Conservation (phyloP, 1,140 invertebrate species). For the Thrips palmi region DNA sequence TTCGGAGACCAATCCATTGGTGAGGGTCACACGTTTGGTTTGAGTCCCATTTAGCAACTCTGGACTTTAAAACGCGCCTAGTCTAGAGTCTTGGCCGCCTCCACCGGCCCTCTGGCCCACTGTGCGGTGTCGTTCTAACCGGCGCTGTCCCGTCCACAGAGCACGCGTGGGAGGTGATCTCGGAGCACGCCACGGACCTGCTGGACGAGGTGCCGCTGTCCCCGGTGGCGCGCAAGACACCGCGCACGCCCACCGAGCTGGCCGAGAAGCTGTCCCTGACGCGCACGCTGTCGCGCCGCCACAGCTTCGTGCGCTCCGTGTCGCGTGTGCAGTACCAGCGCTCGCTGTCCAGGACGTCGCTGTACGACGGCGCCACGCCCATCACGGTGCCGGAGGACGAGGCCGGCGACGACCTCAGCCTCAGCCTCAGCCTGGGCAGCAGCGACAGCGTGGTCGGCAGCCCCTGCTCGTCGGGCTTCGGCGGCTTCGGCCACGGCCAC, state of each 20-base stretch:
- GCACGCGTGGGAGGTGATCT: conserved; percentile 56
- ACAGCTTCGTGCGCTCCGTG: conserved; percentile 45
- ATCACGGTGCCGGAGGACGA: conserved; percentile 38
- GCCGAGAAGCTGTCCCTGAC: conserved; percentile 31
- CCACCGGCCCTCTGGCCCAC: no score
- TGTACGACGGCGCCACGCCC: conserved; percentile 45
- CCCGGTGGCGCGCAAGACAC: conserved; percentile 17
- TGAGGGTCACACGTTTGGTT: no score
- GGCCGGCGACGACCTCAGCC: conserved; percentile 15
- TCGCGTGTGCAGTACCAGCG: conserved; percentile 38
- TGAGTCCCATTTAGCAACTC: no score
- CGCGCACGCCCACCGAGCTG: conserved; percentile 22
- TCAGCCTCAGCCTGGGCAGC: conserved; percentile 14
- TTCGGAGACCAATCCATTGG: no score
- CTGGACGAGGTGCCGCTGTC: conserved; percentile 24
- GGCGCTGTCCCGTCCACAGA: conserved; percentile 23
- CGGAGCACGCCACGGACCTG: conserved; percentile 44
- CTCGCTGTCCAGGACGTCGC: conserved; percentile 34
- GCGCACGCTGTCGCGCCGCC: conserved; percentile 35
- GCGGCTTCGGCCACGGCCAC: no score
- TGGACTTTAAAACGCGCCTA: no score
- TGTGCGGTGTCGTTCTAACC: no score
- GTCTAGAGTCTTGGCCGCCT: not conserved
- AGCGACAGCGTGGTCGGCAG: conserved; percentile 5
- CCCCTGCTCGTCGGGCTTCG: no score